phyloP scores from a whole-genome alignment of 2,797 vertebrate genomes.

The Lates japonicus region DNA sequence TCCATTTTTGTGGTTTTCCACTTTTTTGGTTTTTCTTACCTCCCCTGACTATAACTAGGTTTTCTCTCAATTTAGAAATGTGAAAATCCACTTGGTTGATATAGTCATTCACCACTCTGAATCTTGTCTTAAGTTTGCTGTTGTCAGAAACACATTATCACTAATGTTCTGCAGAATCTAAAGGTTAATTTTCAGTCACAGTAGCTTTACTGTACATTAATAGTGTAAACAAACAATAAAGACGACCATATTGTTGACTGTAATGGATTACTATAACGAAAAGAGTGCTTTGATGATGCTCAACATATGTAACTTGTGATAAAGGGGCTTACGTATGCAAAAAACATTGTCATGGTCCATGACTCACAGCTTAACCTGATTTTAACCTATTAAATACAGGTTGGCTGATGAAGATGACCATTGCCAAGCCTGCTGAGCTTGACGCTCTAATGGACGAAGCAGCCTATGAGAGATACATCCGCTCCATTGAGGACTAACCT shows the following conservation, averaged over 20 bases:
- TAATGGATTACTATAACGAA: not conserved
- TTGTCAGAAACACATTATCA: not conserved
- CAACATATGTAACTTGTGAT: not conserved
- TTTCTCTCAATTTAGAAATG: not conserved
- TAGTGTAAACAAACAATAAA: not conserved
- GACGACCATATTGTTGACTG: not conserved
- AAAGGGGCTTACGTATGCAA: not conserved
- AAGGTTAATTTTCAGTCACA: too few species aligned
- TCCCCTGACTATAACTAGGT: not conserved
- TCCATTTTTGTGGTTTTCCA: not conserved
- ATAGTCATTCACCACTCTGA: not conserved
- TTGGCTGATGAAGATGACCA: slow-evolving; percentile 97
- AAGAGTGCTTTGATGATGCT: not conserved
- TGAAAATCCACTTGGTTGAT: not conserved
- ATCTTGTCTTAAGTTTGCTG: not conserved
- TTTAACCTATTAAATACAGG: slow-evolving; percentile 71
- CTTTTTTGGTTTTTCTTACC: not conserved
- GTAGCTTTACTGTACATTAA: not conserved
- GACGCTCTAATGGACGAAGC: slow-evolving; percentile 94
- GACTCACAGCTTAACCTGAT: not conserved
- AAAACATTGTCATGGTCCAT: not conserved
- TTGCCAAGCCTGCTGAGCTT: slow-evolving; percentile 93
- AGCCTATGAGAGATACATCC: slow-evolving; percentile 94
- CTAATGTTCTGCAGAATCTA: not conserved
- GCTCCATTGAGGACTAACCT: slow-evolving; percentile 93